phyloP scores from a whole-genome alignment of 2,888 invertebrate genomes.

The Drosophila merina region DNA sequence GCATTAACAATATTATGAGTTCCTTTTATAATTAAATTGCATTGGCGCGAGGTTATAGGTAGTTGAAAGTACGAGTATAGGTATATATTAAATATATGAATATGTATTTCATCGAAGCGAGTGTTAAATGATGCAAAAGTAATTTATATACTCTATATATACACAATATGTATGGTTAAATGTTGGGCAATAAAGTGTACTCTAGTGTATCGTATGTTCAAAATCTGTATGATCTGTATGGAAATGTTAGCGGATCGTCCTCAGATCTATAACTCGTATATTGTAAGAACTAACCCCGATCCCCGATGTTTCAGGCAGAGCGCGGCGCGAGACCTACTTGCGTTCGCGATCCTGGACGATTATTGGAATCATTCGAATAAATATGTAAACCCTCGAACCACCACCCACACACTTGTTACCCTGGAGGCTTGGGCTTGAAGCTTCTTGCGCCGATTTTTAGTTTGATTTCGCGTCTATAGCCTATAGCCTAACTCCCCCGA shows the following conservation, averaged over 20 bases:
- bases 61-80: conserved; percentile 8
- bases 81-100: conserved; percentile 15
- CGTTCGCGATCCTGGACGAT: conserved; percentile 13
- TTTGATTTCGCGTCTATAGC: conserved; percentile 7
- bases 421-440: not conserved
- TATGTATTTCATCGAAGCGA: conserved; percentile 13
- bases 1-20: conserved; percentile 60
- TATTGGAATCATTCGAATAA: conserved; percentile 6
- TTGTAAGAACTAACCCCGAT: conserved; percentile 26
- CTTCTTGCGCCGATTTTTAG: conserved; percentile 12
- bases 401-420: not conserved
- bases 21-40: conserved; percentile 62
- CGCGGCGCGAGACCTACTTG: conserved; percentile 28
- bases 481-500: conserved; percentile 27
- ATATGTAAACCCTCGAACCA: conserved; percentile 13
- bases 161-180: conserved; percentile 63
- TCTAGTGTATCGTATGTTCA: conserved; percentile 51
- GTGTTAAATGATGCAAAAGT: conserved; percentile 6
- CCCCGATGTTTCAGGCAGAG: conserved; percentile 12
- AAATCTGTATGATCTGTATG: conserved; percentile 42
- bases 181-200: conserved; percentile 75
- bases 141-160: conserved; percentile 41
- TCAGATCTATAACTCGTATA: conserved; percentile 25
- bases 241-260: conserved; percentile 45
- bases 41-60: conserved; percentile 37